These are phyloP conservation scores for Cyprinella venusta DNA, from an alignment of 2,797 vertebrate genomes.

Conservation along the genomic window DNA sequence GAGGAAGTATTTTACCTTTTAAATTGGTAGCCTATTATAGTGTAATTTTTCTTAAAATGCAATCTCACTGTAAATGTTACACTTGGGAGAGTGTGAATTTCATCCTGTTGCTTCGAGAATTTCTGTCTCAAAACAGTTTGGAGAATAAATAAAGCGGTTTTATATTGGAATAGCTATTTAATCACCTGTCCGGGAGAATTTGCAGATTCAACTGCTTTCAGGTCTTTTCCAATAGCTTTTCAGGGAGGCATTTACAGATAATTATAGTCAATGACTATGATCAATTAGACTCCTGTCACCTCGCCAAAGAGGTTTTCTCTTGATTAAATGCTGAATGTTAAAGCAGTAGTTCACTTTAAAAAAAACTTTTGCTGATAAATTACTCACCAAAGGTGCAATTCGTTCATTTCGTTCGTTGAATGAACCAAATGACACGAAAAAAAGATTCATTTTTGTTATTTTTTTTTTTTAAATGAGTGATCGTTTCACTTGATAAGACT, in stretches of 20 bases:
- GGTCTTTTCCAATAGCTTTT: constrained; percentile 14
- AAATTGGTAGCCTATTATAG: background rate
- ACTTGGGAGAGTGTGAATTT: background rate
- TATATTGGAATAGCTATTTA: constrained; percentile 28
- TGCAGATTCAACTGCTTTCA: constrained; percentile 14
- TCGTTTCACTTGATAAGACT: too few relatives aligned
- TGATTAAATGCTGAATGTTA: constrained; percentile 6
- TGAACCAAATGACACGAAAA: too few relatives aligned
- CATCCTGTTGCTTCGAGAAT: background rate
- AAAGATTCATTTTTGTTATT: too few relatives aligned
- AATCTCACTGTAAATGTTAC: background rate
- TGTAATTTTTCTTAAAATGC: background rate
- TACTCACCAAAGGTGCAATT: too few relatives aligned
- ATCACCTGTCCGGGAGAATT: constrained; percentile 8
- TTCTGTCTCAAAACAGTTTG: constrained; percentile 4
- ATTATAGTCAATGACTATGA: constrained; percentile 37
- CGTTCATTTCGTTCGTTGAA: too few relatives aligned
- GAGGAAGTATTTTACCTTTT: background rate
- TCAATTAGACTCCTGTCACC: constrained; percentile 32
- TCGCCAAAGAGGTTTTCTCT: background rate
- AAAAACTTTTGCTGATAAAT: too few relatives aligned
- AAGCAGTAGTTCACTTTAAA: too few relatives aligned
- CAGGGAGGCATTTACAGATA: constrained; percentile 31
- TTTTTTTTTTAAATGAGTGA: too few relatives aligned
- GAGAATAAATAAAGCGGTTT: constrained; percentile 19